A percentile compares a stretch with the other conserved stretches of the same genome.
phyloP scores from a whole-genome alignment of 1,140 invertebrate genomes.

The Lasaia peninsularis region DNA sequence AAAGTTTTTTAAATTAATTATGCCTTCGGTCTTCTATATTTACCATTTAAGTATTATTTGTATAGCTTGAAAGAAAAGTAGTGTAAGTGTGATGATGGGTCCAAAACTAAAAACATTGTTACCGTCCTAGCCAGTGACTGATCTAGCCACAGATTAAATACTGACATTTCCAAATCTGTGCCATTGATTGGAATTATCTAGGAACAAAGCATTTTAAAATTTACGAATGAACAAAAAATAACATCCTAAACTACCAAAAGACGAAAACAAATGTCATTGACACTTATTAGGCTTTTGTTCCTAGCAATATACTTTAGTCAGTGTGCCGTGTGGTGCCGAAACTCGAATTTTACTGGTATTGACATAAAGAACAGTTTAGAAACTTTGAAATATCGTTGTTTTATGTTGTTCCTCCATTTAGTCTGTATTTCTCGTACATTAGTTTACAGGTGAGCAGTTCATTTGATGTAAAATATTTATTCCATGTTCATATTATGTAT shows the following conservation, averaged over 20 bases:
- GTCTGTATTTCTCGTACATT: conserved; percentile 37
- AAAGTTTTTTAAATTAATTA: neutral
- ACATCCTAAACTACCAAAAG: no score
- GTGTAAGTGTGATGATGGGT: conserved; percentile 44
- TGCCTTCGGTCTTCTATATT: conserved; percentile 27
- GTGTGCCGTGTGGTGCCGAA: neutral
- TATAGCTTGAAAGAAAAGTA: conserved; percentile 48
- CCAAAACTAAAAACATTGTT: conserved; percentile 56
- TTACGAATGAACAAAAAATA: no score
- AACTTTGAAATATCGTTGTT: neutral
- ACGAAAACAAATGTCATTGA: no score
- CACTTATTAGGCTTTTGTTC: no score
- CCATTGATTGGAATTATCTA: neutral
- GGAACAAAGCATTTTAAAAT: no score
- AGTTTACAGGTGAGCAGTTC: neutral
- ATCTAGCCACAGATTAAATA: conserved; percentile 32
- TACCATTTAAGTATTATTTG: conserved; percentile 69
- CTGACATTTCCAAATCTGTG: neutral
- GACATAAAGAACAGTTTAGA: conserved; percentile 4
- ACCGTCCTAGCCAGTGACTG: conserved; percentile 62
- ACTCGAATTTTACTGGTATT: conserved; percentile 21
- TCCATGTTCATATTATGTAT: neutral
- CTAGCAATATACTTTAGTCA: neutral
- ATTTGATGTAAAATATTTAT: neutral
- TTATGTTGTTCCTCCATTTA: conserved; percentile 19